A percentile compares a stretch with the other conserved stretches of the same genome.
Evolutionary conservation across 2,888 invertebrate species (phyloP).

Genomic region (Heteropelma amictum): DNA sequence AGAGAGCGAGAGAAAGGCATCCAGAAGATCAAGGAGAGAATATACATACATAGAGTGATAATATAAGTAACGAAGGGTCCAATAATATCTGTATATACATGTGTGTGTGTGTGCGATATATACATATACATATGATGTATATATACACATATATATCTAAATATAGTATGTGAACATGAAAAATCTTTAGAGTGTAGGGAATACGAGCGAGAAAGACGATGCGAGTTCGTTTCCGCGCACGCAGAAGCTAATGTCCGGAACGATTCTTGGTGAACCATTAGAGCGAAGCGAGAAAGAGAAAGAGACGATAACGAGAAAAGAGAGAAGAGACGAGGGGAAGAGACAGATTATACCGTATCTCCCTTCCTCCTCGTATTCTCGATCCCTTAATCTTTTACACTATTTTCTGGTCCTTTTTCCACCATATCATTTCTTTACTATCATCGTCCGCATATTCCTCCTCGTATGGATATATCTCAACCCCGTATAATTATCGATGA

Average conservation of each 20-base stretch:
- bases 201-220: conserved; percentile 46
- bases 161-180: no score
- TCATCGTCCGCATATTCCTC: background rate
- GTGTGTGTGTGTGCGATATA: conserved; percentile 2
- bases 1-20: no score
- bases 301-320: background rate
- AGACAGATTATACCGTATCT: conserved; percentile 52
- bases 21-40: conserved; percentile 18
- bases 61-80: conserved; percentile 32
- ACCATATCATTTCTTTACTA: conserved; percentile 9
- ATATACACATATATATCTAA: no score
- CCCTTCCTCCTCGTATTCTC: conserved; percentile 45
- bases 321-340: background rate
- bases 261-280: conserved; percentile 74
- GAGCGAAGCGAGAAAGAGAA: conserved; percentile 53
- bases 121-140: conserved; percentile 7
- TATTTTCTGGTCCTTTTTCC: conserved; percentile 13
- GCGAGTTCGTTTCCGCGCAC: conserved; percentile 60
- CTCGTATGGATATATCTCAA: background rate
- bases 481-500: background rate
- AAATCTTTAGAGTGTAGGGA: conserved; percentile 25
- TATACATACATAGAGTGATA: conserved; percentile 14
- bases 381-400: conserved; percentile 43
- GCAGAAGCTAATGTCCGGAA: conserved; percentile 77
- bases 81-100: no score